Percentiles rank a stretch among this genome's conserved stretches.
These are phyloP conservation scores for Branchellion lobata DNA, from an alignment of 2,888 invertebrate species.

Conservation along the genomic window DNA sequence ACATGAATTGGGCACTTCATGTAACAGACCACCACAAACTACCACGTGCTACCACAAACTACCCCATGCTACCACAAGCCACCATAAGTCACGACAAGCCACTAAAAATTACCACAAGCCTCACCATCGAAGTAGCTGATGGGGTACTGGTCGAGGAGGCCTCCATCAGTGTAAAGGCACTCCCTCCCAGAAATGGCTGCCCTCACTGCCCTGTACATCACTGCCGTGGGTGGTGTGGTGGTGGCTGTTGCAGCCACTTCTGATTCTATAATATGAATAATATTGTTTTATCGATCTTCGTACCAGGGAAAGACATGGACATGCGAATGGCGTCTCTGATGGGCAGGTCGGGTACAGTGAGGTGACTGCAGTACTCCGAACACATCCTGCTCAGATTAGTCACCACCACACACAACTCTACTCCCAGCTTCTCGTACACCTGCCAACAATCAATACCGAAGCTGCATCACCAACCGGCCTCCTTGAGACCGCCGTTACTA, in stretches of 20 bases:
- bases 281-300: no score
- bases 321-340: slow-evolving; percentile 52
- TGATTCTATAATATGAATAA: no score
- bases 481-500: neutral
- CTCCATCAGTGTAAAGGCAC: slow-evolving; percentile 52
- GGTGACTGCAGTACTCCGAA: slow-evolving; percentile 51
- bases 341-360: slow-evolving; percentile 51
- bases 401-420: slow-evolving; percentile 52
- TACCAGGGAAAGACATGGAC: slow-evolving; percentile 53
- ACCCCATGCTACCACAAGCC: no score
- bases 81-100: no score
- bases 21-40: no score
- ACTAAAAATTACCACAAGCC: no score
- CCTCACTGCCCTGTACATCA: slow-evolving; percentile 50
- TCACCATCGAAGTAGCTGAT: slow-evolving; percentile 52
- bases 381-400: slow-evolving; percentile 52
- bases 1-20: no score
- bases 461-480: neutral
- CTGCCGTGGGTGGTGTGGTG: no score
- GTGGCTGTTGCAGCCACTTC: no score
- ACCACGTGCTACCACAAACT: no score
- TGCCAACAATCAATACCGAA: slow-evolving; percentile 28
- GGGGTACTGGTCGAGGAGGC: slow-evolving; percentile 52
- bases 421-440: slow-evolving; percentile 50
- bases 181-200: slow-evolving; percentile 48